phyloP scores from a whole-genome alignment of 2,113 vertebrate species.

The Dendrocopos noguchii region DNA sequence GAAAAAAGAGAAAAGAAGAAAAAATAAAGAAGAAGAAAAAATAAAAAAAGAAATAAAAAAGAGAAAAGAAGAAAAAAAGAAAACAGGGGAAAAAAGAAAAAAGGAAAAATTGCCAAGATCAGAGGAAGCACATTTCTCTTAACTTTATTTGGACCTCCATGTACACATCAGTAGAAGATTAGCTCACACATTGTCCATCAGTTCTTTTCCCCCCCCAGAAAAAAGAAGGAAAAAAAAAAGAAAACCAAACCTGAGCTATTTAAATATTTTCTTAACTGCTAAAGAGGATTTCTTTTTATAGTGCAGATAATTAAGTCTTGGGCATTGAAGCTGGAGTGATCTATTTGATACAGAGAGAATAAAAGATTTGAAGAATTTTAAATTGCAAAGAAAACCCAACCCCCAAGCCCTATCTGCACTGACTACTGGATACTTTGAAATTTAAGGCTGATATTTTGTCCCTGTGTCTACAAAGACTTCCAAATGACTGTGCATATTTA shows the following conservation, averaged over 20 bases:
- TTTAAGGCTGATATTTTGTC: conserved; percentile 1
- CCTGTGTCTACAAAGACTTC: neutral
- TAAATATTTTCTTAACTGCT: conserved; percentile 32
- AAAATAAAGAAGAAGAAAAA: too few species aligned
- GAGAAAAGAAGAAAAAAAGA: too few species aligned
- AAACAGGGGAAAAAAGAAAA: neutral
- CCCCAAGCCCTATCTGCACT: neutral
- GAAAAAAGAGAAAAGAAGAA: too few species aligned
- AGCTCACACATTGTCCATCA: neutral
- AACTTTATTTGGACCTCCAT: neutral
- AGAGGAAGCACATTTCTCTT: conserved; percentile 21
- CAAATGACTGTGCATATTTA: conserved; percentile 5
- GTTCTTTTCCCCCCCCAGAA: neutral
- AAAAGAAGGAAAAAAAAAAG: neutral
- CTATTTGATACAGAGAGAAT: conserved; percentile 40
- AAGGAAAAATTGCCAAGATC: neutral
- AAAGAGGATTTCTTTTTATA: conserved; percentile 22
- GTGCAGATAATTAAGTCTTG: conserved; percentile 31
- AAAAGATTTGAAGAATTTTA: conserved; percentile 52
- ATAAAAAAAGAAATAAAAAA: too few species aligned
- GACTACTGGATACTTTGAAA: conserved; percentile 25
- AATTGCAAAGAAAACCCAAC: conserved; percentile 5
- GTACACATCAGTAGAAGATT: conserved; percentile 1
- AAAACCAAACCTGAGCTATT: too few species aligned
- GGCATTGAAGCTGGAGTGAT: conserved; percentile 31